Evolutionary conservation across 2,797 vertebrate species (phyloP).

Genomic region (Gouania willdenowi): DNA sequence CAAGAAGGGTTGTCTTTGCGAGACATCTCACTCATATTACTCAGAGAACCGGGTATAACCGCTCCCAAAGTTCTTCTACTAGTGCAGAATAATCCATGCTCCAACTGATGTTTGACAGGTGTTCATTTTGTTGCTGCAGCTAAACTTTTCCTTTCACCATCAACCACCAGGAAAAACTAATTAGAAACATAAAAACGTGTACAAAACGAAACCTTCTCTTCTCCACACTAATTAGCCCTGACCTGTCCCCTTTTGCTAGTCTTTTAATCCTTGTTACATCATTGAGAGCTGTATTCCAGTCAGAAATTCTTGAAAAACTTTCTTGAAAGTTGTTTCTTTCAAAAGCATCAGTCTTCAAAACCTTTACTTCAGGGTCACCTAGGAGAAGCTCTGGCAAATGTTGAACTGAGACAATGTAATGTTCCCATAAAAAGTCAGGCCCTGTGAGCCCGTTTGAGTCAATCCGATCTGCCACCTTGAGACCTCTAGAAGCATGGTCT

Average conservation of each 20-base stretch:
- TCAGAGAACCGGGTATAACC: no score
- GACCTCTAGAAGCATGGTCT: neutral
- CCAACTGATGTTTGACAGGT: no score
- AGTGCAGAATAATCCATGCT: no score
- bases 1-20: no score
- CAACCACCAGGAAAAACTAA: no score
- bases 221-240: neutral
- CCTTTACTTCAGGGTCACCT: constrained; percentile 21
- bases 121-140: no score
- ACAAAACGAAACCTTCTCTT: no score
- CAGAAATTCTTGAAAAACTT: constrained; percentile 1
- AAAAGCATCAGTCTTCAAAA: neutral
- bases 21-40: no score
- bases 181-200: no score
- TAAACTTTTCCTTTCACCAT: no score
- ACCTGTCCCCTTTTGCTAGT: neutral
- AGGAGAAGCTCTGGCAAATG: neutral
- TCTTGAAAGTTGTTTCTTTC: neutral
- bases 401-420: neutral
- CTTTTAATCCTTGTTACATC: neutral
- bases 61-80: no score
- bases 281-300: constrained; percentile 4
- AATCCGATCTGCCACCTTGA: no score
- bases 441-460: constrained; percentile 18
- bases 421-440: constrained; percentile 24